Conservation (phyloP, 2,113 vertebrate species). For the Apodemus speciosus region DNA sequence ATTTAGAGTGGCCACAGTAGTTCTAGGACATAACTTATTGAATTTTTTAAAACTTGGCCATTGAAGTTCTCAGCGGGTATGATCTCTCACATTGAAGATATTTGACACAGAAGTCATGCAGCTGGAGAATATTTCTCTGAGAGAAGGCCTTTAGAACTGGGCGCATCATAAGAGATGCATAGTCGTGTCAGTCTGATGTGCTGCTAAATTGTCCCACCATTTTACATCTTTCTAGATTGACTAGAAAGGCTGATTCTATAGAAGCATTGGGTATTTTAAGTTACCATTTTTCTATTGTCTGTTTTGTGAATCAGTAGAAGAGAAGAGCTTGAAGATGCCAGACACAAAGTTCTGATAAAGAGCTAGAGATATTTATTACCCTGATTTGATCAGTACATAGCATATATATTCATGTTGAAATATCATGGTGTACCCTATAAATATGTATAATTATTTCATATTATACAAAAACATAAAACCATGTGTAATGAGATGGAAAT, state of each 20-base stretch:
- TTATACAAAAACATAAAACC: not conserved
- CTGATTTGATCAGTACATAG: constrained; percentile 6
- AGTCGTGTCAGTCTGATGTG: not conserved
- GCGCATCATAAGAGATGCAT: not conserved
- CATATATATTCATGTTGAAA: not conserved
- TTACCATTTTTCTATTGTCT: not conserved
- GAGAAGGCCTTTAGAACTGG: not conserved
- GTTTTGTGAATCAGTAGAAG: not conserved
- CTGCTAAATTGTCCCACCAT: not conserved
- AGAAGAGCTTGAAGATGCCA: not conserved
- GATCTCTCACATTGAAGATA: not conserved
- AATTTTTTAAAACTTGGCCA: not conserved
- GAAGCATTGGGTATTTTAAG: not conserved
- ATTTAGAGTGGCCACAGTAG: no score
- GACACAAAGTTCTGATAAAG: not conserved
- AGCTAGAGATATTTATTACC: not conserved
- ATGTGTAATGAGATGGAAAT: constrained; percentile 11
- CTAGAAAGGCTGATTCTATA: not conserved
- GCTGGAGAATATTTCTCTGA: not conserved
- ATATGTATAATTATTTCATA: not conserved
- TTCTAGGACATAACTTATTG: not conserved
- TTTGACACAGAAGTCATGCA: not conserved
- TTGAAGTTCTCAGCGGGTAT: not conserved
- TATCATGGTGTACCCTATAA: constrained; percentile 6
- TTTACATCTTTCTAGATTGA: not conserved